These are phyloP conservation scores for Ptychoptera contaminata DNA, from an alignment of 2,888 invertebrate genomes.

Conservation along the genomic window DNA sequence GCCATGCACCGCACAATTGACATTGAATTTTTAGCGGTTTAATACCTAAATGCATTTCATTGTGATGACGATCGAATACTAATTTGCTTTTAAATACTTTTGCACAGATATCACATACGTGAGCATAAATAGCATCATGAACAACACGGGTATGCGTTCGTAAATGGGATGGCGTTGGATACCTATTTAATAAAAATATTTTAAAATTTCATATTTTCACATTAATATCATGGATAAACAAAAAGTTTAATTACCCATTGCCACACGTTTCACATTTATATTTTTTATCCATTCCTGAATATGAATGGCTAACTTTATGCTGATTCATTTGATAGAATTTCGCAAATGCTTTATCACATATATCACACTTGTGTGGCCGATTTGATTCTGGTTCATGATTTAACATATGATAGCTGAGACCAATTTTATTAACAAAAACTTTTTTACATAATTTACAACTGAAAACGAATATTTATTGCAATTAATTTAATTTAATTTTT, in stretches of 20 bases:
- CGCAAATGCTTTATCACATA: slow-evolving; percentile 14
- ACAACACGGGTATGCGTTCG: slow-evolving; percentile 20
- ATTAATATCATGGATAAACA: not conserved
- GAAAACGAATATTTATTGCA: not conserved
- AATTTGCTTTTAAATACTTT: slow-evolving; percentile 21
- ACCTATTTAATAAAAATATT: slow-evolving; percentile 16
- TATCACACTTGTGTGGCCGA: slow-evolving; percentile 12
- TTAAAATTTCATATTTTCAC: not conserved
- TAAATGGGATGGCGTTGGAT: slow-evolving; percentile 21
- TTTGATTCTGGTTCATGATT: slow-evolving; percentile 11
- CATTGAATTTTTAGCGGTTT: slow-evolving; percentile 19
- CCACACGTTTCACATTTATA: slow-evolving; percentile 22
- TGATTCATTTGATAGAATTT: slow-evolving; percentile 14
- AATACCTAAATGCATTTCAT: slow-evolving; percentile 20
- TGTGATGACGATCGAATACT: slow-evolving; percentile 21
- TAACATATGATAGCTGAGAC: slow-evolving; percentile 13
- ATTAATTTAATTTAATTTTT: not conserved
- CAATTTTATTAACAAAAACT: slow-evolving; percentile 11
- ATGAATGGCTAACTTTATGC: slow-evolving; percentile 13
- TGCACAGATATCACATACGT: slow-evolving; percentile 23
- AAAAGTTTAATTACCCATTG: slow-evolving; percentile 13
- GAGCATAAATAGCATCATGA: not conserved
- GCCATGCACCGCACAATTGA: slow-evolving; percentile 20
- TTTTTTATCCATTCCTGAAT: slow-evolving; percentile 11
- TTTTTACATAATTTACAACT: slow-evolving; percentile 11